Base-by-base conservation (phyloP, 2,797 vertebrate genomes). In the Rachycentron canadum region DNA sequence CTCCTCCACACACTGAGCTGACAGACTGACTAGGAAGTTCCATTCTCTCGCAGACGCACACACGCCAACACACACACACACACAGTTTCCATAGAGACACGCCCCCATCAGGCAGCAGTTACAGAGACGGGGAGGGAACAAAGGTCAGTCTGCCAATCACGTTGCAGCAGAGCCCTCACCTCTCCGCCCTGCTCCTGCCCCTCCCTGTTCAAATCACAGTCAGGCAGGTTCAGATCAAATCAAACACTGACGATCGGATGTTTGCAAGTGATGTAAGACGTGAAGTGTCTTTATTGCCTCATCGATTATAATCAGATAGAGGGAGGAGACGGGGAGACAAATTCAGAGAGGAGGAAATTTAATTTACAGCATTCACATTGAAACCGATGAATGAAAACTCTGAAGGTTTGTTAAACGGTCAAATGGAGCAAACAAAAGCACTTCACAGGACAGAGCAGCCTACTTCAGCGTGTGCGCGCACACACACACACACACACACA, bases 41-140 rank as follows among this genome's bases (percentile, higher is more conserved):
- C 86, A 92, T 91, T 91, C 89, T 89, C 86, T 72, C 5, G 5
- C 70, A 74, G 47, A 60, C 80, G 23, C 71, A 74, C 79, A 81
- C 71, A 69, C 17, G 34, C 43, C 26, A 47, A 25, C 60, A 55
- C 12, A 47, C 68, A 69, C 60, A 19, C 70, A 69, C 49, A 73
- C 85, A 88, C 83, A 0, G 90, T 92, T 93, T 93, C 92, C 91
- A 93, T 90, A 90, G 89, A 84, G 91, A 93, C 90, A 92, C 91
- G 75, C 90, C 93, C 89, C 89, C 89, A 86, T 79, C 58, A 30
- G 80, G 79, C 77, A 81, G 75, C 76, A 59, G 83, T 60, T 67
- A 56, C 47, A 9, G 45, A 84, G 60, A 82, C 79, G 79, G 87
- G 90, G 89, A 57, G 89, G 86, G 85, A 82, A 58, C 78, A 76